Base-by-base conservation (phyloP, 2,888 invertebrate genomes). In the Conistra vaccinii region DNA sequence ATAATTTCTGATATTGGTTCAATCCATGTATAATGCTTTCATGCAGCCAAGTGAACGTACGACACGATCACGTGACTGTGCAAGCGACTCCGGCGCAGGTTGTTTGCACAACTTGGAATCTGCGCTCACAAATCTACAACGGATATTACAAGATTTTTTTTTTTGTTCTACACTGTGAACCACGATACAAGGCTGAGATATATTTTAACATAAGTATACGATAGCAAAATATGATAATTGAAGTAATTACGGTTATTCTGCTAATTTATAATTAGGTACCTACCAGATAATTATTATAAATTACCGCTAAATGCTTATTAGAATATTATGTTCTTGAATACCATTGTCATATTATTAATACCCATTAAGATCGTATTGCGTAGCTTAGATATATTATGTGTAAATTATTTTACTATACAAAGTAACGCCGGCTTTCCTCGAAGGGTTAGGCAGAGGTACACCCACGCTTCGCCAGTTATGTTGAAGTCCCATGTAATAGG, bases 91-190 rank as follows among this genome's bases (percentile, higher is more conserved):
- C 81, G 69, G 83, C 79, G 83, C 84, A 83, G 73, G 68, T 83
- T 88, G 89, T 89, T 91, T 91, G 83, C 90, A 88, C 90, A 91
- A 91, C 86, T 79, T 69, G 61, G 57, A 66, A 61, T 62, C 79
- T 71, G 73, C 72, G 68, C 62, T 79, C 73, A 77, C 73, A 68
- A 70, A 65, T 78, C 65, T 72, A 72, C 62, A 58, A 45, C 75
- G 77, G 67, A 85, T 68, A 69, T 65, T 73, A 51, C 73, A 70
- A 83, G 26, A 66, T 42, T 61, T 53, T 35, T 17, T 57, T 75
- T 72, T 71, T 66, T 72, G 14, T 55, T 61, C 55, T 35, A 57
- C 29, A 26, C n/a, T 23, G 17, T n/a, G 17, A 62, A 62, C 17
- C 61, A 23, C 55, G 29, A 62, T 55, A 26, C 29, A 48, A 51